Base-by-base conservation (phyloP, 2,888 invertebrate species). In the Epiperipatus broadwayi region DNA sequence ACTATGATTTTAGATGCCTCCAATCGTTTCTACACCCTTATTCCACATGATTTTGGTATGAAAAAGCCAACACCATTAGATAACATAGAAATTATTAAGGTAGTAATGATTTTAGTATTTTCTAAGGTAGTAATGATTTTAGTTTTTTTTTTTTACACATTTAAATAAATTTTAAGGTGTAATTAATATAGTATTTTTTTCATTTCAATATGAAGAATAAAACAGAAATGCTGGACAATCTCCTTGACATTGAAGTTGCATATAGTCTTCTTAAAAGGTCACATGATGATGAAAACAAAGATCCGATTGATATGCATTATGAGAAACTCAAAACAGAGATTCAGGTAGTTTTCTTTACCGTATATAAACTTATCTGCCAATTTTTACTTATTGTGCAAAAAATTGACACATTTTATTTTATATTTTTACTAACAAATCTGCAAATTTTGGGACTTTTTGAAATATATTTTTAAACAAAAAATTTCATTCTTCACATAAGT, bases 191-290 rank as follows among this genome's bases (percentile, higher is more conserved):
- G n/a, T 2, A 2, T 36, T 36, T 29, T 2, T 3, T 36, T 15
- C 19, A 30, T 8, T 40, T 40, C 12, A n/a, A 36, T n/a, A 35
- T 27, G 7, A 53, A 73, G 70, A 54, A 62, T 45, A 77, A 78
- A 61, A 59, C 70, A 10, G 77, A 78, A 47, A 89, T 95, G 87
- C 59, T 97, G 44, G 87, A 93, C 51, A 81, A 77, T 45, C 60
- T 97, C 40, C 64, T 89, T 51, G 95, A 97, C 58, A 79, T 97
- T 48, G 91, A 97, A 63, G 74, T 91, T 36, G 93, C 95, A 0
- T 95, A 87, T 62, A 83, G 68, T 51, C 61, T 97, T 52, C 63
- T 95, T 51, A 73, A 77, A 41, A 22, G 22, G 37, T 42, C 21
- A 2, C 58, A 59, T 7, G 58, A 56, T 4, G 60, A 61, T 1